Percentiles rank a stretch among this genome's conserved stretches.
Evolutionary conservation across 2,113 vertebrate species (phyloP).

Genomic region (Anoura caudifer): DNA sequence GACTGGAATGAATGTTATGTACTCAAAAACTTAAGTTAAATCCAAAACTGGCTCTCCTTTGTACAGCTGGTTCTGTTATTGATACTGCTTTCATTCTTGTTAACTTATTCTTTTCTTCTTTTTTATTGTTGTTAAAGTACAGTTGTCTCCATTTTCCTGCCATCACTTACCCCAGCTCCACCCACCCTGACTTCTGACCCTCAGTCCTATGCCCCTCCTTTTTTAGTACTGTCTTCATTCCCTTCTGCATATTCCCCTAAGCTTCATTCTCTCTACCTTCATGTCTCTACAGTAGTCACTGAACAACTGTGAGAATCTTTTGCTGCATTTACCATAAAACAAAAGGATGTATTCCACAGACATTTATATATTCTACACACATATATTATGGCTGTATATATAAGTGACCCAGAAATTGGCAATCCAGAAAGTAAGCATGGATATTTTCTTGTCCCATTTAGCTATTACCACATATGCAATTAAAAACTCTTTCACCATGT

Average conservation of each 20-base stretch:
- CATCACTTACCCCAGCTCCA: no score
- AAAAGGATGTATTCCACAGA: neutral
- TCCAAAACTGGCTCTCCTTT: constrained; percentile 25
- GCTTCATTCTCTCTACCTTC: neutral
- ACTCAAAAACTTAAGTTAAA: neutral
- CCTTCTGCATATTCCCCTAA: neutral
- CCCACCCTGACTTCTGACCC: no score
- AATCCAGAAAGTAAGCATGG: neutral
- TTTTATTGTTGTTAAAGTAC: neutral
- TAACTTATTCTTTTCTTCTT: neutral
- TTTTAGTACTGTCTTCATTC: neutral
- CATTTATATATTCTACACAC: neutral
- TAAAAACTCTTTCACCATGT: neutral
- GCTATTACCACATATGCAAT: neutral
- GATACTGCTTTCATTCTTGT: neutral
- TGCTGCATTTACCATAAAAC: neutral
- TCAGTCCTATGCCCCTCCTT: neutral
- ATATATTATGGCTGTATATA: neutral
- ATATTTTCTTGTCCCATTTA: neutral
- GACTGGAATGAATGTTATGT: constrained; percentile 84
- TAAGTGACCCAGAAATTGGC: neutral
- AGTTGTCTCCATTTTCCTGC: no score
- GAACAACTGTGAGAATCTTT: neutral
- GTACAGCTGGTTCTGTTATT: neutral
- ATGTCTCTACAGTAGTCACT: neutral